phyloP scores from a whole-genome alignment of 2,888 invertebrate genomes.

The Idaea straminata region DNA sequence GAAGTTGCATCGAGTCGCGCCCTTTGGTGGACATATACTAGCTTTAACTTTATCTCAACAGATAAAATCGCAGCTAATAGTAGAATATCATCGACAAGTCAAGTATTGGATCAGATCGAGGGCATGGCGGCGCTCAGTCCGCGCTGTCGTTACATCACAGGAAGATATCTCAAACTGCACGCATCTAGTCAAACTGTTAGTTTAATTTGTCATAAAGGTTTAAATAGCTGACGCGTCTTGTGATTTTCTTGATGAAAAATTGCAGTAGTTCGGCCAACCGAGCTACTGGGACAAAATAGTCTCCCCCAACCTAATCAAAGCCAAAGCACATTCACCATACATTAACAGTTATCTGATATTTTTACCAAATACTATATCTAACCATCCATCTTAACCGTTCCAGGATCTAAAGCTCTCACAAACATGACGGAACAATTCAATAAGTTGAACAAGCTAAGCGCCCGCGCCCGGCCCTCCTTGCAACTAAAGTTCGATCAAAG shows the following conservation, averaged over 20 bases:
- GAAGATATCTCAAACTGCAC: background rate
- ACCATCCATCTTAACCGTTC: no score
- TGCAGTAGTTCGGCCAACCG: no score
- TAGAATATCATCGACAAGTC: background rate
- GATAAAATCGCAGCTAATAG: background rate
- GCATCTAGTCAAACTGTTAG: background rate
- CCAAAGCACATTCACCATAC: no score
- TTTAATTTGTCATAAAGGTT: background rate
- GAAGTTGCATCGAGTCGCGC: background rate
- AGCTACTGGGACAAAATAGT: no score
- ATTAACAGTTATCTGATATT: no score
- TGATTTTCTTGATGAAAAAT: no score
- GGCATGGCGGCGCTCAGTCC: background rate
- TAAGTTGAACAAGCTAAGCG: slow-evolving; percentile 87
- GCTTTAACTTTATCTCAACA: background rate
- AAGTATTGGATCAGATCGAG: background rate
- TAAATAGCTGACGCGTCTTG: no score
- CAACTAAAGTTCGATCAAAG: slow-evolving; percentile 73
- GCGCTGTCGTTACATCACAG: background rate
- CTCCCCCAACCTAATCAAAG: no score
- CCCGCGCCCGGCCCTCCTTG: slow-evolving; percentile 74
- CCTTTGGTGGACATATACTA: background rate
- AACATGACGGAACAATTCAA: slow-evolving; percentile 94
- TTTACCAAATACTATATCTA: no score
- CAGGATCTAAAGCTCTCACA: slow-evolving; percentile 91